Base-by-base conservation (phyloP, 2,113 vertebrate species). In the Gnathonemus longibarbis region DNA sequence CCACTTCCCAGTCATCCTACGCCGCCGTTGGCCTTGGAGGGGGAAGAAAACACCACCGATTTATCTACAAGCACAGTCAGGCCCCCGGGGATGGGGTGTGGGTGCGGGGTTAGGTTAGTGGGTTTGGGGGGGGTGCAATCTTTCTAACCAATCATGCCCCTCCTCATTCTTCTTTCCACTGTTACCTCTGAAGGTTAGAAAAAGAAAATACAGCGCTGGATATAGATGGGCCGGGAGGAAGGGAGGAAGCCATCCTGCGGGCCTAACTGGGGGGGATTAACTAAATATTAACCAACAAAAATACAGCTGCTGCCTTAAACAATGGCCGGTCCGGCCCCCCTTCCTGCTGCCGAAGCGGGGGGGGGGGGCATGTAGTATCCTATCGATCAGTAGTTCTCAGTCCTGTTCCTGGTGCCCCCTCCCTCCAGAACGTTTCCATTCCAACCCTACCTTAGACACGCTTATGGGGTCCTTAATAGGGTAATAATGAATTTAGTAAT, bases 221-320 rank as follows among this genome's bases (percentile, higher is more conserved):
- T 96, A 95, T 95, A 96, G 95, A 96, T 95, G 95, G 96, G 95
- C 90, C 90, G 94, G 94, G 93, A 39, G 92, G 94, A 92, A 94
- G 94, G 94, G 48, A 77, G 52, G 50, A 94, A 94, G 94, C 95
- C 94, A 93, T 96, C 95, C 95, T 95, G 91, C 93, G 96, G 95
- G 94, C 94, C 95, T 95, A 95, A 96, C 94, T 96, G 95, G 92
- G 96, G 95, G 95, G 17, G 17, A 2, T 96, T 96, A 96, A 95
- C 95, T 95, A 96, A 96, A 96, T 96, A 96, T 96, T 95, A 96
- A 96, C 95, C 95, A 96, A 96, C 93, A 96, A 94, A 89, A 84
- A 92, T 89, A 92, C 91, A 92, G 89, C 92, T 91, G 92, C 90
- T 70, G 88, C 91, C 92, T 90, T 31, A 27, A 42, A 90, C 83